Base-by-base conservation (phyloP, 1,140 invertebrate genomes). In the Colletes gigas region DNA sequence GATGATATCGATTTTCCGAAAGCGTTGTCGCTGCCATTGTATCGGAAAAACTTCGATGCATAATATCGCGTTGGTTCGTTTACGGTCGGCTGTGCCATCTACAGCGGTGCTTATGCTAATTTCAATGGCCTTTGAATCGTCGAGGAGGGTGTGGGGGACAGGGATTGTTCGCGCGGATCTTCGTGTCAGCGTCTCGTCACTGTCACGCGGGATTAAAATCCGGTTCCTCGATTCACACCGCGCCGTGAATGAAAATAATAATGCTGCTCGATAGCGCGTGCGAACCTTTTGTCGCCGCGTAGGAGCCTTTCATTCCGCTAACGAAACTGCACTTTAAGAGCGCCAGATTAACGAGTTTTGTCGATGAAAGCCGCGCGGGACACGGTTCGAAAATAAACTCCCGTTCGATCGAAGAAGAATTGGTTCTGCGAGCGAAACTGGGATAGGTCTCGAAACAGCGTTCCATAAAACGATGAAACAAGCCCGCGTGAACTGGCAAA, bases 141-240 rank as follows among this genome's bases (percentile, higher is more conserved):
- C 62, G 52, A 55, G 73, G 82, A 81, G 87, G 85, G 86, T 81
- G 78, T 59, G 80, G 70, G 70, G 80, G 63, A 62, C 65, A 60
- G 59, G 84, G 76, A 87, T 82, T 86, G 87, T 87, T 85, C 84
- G 79, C 66, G 55, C 82, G 86, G 81, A 88, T 90, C 87, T 88
- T 84, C 78, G 87, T 82, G 89, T 90, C 89, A 88, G 87, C 88
- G 72, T 83, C 88, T 88, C 88, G 87, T 89, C 89, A 90, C 85
- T 88, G 89, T 90, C 89, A 89, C 54, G 50, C 44, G 59, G 84
- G 89, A 88, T 89, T 90, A 88, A 88, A 89, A 88, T 88, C 82
- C 88, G 84, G 86, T 85, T 84, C 84, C 75, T 12, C 77, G 65
- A 85, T 88, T 88, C 85, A 84, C 81, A 67, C 57, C 73, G 62